These are phyloP conservation scores for Andrena flavipes DNA, from an alignment of 2,888 invertebrate genomes.

Conservation along the genomic window DNA sequence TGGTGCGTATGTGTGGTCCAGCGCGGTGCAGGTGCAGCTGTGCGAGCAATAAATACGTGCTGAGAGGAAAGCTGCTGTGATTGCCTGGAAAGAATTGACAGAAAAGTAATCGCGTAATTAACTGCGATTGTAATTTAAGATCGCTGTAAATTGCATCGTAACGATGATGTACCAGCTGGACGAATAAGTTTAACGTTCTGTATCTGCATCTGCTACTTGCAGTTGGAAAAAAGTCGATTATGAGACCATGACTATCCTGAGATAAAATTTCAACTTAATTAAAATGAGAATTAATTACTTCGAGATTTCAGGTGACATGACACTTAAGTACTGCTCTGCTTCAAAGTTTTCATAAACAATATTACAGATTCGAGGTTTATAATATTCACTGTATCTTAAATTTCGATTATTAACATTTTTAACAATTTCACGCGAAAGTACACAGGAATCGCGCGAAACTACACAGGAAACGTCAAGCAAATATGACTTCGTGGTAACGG, in stretches of 20 bases:
- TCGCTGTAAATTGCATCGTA: neutral
- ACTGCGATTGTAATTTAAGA: constrained; percentile 21
- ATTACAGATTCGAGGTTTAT: no score
- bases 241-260: neutral
- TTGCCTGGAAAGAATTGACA: constrained; percentile 14
- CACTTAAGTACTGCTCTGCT: neutral
- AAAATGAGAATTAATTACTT: neutral
- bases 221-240: neutral
- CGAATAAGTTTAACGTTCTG: constrained; percentile 12
- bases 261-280: neutral
- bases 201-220: no score
- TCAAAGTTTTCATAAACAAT: no score
- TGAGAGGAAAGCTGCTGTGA: constrained; percentile 15
- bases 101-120: constrained; percentile 29
- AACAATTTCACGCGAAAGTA: no score
- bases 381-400: no score
- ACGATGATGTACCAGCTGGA: constrained; percentile 3
- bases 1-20: neutral
- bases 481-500: constrained; percentile 2
- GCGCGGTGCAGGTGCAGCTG: constrained; percentile 31
- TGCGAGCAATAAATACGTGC: constrained; percentile 25
- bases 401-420: no score
- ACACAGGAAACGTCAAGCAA: neutral
- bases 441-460: constrained; percentile 2
- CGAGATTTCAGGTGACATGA: neutral